Percentiles rank a stretch among this genome's conserved stretches.
These are phyloP conservation scores for Helicorthomorpha holstii DNA, from an alignment of 1,140 invertebrate genomes.

Conservation along the genomic window DNA sequence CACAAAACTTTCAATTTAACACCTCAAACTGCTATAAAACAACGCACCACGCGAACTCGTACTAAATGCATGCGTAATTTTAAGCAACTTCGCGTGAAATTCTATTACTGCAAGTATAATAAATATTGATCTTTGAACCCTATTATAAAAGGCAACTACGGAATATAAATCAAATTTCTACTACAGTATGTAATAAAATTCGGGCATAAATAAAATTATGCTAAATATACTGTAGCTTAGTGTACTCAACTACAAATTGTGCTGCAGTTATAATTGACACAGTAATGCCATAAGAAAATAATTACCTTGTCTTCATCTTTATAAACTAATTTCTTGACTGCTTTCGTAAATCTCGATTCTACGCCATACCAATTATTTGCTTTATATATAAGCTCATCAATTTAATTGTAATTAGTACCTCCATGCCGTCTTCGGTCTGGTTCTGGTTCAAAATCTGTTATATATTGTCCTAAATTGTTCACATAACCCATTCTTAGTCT, in stretches of 20 bases:
- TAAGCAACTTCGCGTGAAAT: too few relatives aligned
- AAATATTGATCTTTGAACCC: too few relatives aligned
- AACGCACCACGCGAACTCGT: too few relatives aligned
- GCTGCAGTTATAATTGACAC: neutral
- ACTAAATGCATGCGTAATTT: too few relatives aligned
- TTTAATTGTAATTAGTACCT: constrained; percentile 10
- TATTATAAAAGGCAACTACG: too few relatives aligned
- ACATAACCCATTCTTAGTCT: constrained; percentile 66
- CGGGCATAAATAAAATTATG: too few relatives aligned
- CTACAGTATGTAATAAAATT: too few relatives aligned
- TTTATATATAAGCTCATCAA: neutral
- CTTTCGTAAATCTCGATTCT: constrained; percentile 41
- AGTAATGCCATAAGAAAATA: neutral
- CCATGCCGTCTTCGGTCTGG: constrained; percentile 43
- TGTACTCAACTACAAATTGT: neutral
- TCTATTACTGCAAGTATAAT: too few relatives aligned
- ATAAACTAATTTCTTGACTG: constrained; percentile 58
- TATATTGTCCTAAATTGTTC: constrained; percentile 67
- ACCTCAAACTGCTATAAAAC: too few relatives aligned
- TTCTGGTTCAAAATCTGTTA: constrained; percentile 72
- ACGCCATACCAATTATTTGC: constrained; percentile 13
- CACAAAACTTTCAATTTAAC: too few relatives aligned
- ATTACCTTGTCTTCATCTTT: constrained; percentile 53
- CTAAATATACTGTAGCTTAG: too few relatives aligned
- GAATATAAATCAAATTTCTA: too few relatives aligned